A percentile compares a stretch with the other conserved stretches of the same genome.
phyloP scores from a whole-genome alignment of 2,888 invertebrate species.

The Trichacis sp. region DNA sequence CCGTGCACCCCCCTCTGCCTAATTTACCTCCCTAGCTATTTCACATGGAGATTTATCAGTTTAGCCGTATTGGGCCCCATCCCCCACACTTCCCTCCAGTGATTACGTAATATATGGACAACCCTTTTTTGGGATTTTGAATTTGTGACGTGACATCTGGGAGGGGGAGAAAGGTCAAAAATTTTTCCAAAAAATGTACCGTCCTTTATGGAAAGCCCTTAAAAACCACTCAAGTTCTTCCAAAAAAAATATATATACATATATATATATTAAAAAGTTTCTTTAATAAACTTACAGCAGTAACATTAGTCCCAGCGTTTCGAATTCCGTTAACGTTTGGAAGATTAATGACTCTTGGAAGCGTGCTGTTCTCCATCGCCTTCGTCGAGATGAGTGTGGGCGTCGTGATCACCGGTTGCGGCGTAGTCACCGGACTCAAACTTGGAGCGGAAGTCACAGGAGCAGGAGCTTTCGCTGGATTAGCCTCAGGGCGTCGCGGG shows the following conservation, averaged over 20 bases:
- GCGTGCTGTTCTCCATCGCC: constrained; percentile 32
- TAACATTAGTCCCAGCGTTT: constrained; percentile 10
- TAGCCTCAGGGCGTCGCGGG: constrained; percentile 54
- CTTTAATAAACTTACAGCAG: constrained; percentile 16
- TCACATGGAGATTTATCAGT: too few relatives aligned
- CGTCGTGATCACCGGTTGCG: constrained; percentile 15
- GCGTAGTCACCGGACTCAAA: constrained; percentile 6
- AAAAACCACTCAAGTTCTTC: too few relatives aligned
- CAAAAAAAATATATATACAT: too few relatives aligned
- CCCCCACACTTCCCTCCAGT: too few relatives aligned
- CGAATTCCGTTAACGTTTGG: constrained; percentile 13
- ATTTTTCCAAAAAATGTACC: too few relatives aligned
- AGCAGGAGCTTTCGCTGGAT: constrained; percentile 10
- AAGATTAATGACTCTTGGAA: constrained; percentile 20
- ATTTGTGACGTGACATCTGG: too few relatives aligned
- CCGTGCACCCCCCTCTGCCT: too few relatives aligned
- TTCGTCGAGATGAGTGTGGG: constrained; percentile 26
- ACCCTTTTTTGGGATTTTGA: too few relatives aligned
- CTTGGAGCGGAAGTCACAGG: constrained; percentile 7
- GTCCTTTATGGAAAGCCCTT: too few relatives aligned
- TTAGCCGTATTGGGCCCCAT: neutral
- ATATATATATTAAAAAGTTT: neutral
- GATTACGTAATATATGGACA: too few relatives aligned
- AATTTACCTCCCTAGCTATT: too few relatives aligned
- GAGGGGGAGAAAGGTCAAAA: too few relatives aligned